phyloP scores from a whole-genome alignment of 2,113 vertebrate species.

The Peromyscus maniculatus region DNA sequence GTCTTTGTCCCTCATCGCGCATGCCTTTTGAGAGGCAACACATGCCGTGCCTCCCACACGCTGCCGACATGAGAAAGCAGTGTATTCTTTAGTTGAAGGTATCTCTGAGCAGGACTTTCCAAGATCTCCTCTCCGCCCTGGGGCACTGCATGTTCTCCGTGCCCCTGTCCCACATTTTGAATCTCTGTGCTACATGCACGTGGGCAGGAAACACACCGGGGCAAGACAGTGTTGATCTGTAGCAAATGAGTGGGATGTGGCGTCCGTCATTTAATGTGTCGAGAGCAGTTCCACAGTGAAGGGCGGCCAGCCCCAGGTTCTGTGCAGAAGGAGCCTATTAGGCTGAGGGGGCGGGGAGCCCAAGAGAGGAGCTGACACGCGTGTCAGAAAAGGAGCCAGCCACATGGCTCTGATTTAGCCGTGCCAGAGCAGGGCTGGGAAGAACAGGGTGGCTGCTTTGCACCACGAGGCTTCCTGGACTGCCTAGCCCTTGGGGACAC shows the following conservation, averaged over 20 bases:
- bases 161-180: neutral
- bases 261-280: slow-evolving; percentile 17
- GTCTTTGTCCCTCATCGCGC: neutral
- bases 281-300: neutral
- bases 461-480: neutral
- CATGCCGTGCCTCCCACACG: neutral
- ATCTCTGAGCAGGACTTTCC: slow-evolving; percentile 2
- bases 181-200: neutral
- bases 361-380: slow-evolving; percentile 3
- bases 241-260: neutral
- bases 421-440: neutral
- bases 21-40: neutral
- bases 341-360: slow-evolving; percentile 20
- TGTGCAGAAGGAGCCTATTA: neutral
- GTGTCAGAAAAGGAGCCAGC: slow-evolving; percentile 63
- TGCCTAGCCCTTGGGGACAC: neutral
- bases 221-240: neutral
- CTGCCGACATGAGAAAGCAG: slow-evolving; percentile 23
- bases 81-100: neutral
- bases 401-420: slow-evolving; percentile 66
- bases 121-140: neutral
- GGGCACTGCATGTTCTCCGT: neutral
- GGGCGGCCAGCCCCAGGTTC: neutral
- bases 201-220: neutral
- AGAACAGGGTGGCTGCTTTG: neutral